Percentiles rank a stretch among this genome's conserved stretches.
These are phyloP conservation scores for Latrodectus elegans DNA, from an alignment of 2,888 invertebrate species.

Conservation along the genomic window DNA sequence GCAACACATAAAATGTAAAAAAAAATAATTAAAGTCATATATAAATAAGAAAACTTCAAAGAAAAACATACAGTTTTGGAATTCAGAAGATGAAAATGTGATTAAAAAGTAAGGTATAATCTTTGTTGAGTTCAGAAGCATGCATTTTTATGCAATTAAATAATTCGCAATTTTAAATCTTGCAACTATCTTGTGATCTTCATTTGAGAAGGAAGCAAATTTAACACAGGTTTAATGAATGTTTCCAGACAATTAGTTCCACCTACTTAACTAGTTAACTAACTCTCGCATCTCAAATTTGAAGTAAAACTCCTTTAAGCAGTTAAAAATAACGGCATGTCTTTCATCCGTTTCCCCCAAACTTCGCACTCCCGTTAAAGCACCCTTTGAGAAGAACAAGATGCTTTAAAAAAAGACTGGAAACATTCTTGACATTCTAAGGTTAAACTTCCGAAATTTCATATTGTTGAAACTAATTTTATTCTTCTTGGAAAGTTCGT, in stretches of 20 bases:
- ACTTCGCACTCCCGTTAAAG: slow-evolving; percentile 29
- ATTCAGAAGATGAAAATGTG: too few relatives aligned
- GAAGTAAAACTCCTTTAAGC: background rate
- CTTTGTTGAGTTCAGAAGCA: too few relatives aligned
- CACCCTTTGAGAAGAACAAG: slow-evolving; percentile 15
- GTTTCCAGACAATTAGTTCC: slow-evolving; percentile 41
- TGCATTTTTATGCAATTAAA: too few relatives aligned
- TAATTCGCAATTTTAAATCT: too few relatives aligned
- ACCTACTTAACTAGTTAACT: slow-evolving; percentile 33
- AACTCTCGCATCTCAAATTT: slow-evolving; percentile 10
- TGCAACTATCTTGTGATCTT: too few relatives aligned
- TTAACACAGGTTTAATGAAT: slow-evolving; percentile 11
- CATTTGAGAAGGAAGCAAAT: background rate
- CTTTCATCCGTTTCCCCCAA: slow-evolving; percentile 8
- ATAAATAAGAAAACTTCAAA: too few relatives aligned
- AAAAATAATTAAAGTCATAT: too few relatives aligned
- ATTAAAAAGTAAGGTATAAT: too few relatives aligned
- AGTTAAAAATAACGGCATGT: slow-evolving; percentile 29
- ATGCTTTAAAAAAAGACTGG: slow-evolving; percentile 27
- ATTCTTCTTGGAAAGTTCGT: background rate
- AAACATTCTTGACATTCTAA: slow-evolving; percentile 29
- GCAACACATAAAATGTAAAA: too few relatives aligned
- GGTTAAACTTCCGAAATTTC: slow-evolving; percentile 10
- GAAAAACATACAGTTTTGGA: too few relatives aligned
- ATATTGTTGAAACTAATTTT: slow-evolving; percentile 36